Evolutionary conservation across 1,140 invertebrate species (phyloP).

Genomic region (Cecropterus lyciades): DNA sequence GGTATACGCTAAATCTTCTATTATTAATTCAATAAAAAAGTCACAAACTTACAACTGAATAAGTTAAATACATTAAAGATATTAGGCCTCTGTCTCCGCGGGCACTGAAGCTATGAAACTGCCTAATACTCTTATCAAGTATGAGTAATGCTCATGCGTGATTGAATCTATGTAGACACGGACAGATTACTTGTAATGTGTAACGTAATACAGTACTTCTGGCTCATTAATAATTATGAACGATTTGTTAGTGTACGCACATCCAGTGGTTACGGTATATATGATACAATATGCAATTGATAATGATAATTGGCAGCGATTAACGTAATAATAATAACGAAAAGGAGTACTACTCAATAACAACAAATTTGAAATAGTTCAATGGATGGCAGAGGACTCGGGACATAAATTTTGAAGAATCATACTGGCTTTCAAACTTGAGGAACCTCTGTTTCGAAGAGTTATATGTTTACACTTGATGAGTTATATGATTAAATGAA

Average conservation of each 20-base stretch:
- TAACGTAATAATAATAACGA: neutral
- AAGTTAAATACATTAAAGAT: no score
- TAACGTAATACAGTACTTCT: constrained; percentile 6
- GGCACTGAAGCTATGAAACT: neutral
- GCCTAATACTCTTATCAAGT: neutral
- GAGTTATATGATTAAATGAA: no score
- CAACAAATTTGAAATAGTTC: no score
- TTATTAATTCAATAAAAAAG: no score
- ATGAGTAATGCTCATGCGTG: constrained; percentile 4
- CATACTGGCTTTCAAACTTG: no score
- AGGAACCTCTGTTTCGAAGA: no score
- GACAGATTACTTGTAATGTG: constrained; percentile 19
- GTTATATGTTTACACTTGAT: neutral
- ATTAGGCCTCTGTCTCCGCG: neutral
- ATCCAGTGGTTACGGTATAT: neutral
- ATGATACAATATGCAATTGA: constrained; percentile 7
- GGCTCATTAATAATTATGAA: constrained; percentile 24
- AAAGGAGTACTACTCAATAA: no score
- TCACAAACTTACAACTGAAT: neutral
- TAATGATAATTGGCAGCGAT: neutral
- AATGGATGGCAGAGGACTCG: no score
- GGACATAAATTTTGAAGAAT: no score
- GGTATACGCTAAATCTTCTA: no score
- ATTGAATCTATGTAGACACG: constrained; percentile 22
- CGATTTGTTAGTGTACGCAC: neutral